Conservation (phyloP, 2,113 vertebrate species). For the Perognathus longimembris region DNA sequence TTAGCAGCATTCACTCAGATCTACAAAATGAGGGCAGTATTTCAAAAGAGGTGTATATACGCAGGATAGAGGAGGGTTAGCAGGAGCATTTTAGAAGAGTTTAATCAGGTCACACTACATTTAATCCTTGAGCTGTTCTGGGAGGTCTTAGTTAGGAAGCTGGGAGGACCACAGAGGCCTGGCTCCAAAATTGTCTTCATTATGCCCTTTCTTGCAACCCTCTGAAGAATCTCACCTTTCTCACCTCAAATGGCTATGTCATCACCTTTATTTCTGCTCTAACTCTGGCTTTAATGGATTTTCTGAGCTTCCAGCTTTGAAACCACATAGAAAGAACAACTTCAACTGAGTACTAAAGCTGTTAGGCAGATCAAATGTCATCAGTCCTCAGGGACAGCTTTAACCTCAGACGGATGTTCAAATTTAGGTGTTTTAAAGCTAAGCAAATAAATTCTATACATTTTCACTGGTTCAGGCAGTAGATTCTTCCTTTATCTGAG, state of each 20-base stretch:
- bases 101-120: constrained; percentile 79
- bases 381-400: constrained; percentile 63
- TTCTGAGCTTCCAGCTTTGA: constrained; percentile 77
- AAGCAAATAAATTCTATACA: constrained; percentile 68
- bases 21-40: constrained; percentile 13
- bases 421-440: constrained; percentile 60
- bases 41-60: not conserved
- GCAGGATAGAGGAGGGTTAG: not conserved
- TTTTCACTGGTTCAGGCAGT: constrained; percentile 63
- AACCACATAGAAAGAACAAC: constrained; percentile 59
- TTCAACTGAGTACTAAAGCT: constrained; percentile 58
- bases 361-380: constrained; percentile 73
- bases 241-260: constrained; percentile 73
- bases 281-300: constrained; percentile 78
- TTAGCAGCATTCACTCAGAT: not conserved
- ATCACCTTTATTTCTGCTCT: constrained; percentile 77
- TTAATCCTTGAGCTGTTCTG: constrained; percentile 72
- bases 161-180: constrained; percentile 43
- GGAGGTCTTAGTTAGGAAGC: constrained; percentile 73
- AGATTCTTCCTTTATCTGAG: constrained; percentile 35
- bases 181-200: constrained; percentile 82
- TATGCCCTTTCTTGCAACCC: constrained; percentile 67
- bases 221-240: constrained; percentile 79
- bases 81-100: not conserved
- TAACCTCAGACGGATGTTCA: constrained; percentile 70